Conservation (phyloP, 2,113 vertebrate species). For the Dicrurus megarhynchus region DNA sequence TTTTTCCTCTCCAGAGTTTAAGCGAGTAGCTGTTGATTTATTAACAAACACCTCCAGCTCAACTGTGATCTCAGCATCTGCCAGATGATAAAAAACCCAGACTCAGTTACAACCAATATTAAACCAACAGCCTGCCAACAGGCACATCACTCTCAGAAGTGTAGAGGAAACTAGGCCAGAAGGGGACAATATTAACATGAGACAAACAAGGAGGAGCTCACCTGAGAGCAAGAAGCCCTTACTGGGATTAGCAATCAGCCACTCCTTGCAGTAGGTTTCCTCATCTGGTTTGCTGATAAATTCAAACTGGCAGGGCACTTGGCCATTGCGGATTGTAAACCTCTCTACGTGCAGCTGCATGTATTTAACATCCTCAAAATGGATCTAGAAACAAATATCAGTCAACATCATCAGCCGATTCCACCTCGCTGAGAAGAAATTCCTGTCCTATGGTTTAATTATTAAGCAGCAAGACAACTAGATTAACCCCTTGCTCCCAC, state of each 20-base stretch:
- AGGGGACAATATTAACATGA: background rate
- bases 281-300: slow-evolving; percentile 94
- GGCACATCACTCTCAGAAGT: background rate
- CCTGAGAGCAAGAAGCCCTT: slow-evolving; percentile 91
- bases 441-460: background rate
- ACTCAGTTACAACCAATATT: background rate
- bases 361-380: slow-evolving; percentile 90
- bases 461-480: background rate
- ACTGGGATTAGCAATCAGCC: slow-evolving; percentile 87
- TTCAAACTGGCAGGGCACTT: slow-evolving; percentile 93
- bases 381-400: slow-evolving; percentile 76
- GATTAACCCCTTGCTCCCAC: background rate
- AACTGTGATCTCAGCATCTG: slow-evolving; percentile 83
- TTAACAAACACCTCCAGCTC: slow-evolving; percentile 94
- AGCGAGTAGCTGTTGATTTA: slow-evolving; percentile 84
- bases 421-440: background rate
- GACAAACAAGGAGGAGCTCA: slow-evolving; percentile 41
- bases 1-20: slow-evolving; percentile 85
- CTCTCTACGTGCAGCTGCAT: slow-evolving; percentile 87
- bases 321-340: slow-evolving; percentile 86
- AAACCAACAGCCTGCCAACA: background rate
- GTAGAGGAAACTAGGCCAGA: background rate
- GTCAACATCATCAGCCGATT: background rate
- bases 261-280: slow-evolving; percentile 86
- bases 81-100: background rate